Evolutionary conservation across 2,888 invertebrate genomes (phyloP), one percentile per base, ranked within the genome.

Genomic region (Cynaeus angustus): DNA sequence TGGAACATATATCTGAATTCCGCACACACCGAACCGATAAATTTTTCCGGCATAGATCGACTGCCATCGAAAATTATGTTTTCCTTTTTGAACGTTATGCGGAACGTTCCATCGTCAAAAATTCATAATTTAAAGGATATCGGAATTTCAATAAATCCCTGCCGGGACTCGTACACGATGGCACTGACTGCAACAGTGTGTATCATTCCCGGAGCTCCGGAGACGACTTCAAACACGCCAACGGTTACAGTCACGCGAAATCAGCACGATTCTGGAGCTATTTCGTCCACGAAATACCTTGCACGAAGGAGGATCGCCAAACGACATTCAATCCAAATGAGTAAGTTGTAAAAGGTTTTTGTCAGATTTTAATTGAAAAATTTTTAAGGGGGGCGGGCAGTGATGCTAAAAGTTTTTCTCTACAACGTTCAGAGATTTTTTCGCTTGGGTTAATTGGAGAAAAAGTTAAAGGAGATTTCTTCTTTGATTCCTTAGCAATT

Each of bases 141-240:
- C 55, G 70, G 70, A 70, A 70, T 70, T 70, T 62, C 66, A 37
- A 66, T 70, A 70, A 70, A 70, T 70, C 59, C 53, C n/a, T 26
- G 61, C 33, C 26, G 62, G 45, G 58, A 65, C 53, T 52, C 70
- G 77, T 64, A 70, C 72, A 55, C 67, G 75, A 74, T 75, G 76
- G 76, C 71, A 76, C 77, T 64, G 66, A 66, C 72, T 70, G 64
- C 68, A 71, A 70, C 73, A 70, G 53, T 66, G 65, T 73, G 66
- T 69, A 68, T 73, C 67, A 71, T 61, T 70, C 61, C 61, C 46
- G 58, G 55, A 58, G 56, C 52, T 13, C 41, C 48, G 55, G 43
- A 52, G 62, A 53, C 55, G 33, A 48, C 48, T 46, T 37, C 28
- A 10, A 50, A 26, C 74, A 74, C 74, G 74, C 72, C 66, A 74